Conservation (phyloP, 2,888 invertebrate genomes). For the Mactromeris polynyma region DNA sequence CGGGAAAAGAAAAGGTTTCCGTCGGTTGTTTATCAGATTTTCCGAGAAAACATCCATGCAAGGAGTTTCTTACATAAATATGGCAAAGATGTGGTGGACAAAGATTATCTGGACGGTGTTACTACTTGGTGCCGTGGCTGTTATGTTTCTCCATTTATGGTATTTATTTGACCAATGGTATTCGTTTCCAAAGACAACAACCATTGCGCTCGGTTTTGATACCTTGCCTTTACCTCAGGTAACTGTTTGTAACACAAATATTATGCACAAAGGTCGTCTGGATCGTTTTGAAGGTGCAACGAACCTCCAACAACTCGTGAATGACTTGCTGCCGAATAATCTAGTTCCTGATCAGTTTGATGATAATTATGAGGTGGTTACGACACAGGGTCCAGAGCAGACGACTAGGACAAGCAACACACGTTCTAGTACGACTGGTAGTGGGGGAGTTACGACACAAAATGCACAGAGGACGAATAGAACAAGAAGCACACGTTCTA, state of each 20-base stretch:
- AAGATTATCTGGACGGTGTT: conserved; percentile 72
- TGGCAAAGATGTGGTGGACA: conserved; percentile 65
- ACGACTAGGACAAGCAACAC: background rate
- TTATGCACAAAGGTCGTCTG: conserved; percentile 51
- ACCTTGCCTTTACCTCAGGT: conserved; percentile 66
- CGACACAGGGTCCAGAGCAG: background rate
- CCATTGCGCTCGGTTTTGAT: conserved; percentile 60
- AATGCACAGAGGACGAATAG: background rate
- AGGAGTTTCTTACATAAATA: conserved; percentile 75
- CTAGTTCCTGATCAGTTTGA: conserved; percentile 57
- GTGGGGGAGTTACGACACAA: background rate
- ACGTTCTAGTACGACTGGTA: background rate
- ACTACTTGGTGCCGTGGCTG: conserved; percentile 60
- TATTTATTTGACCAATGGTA: conserved; percentile 69
- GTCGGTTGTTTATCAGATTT: conserved; percentile 67
- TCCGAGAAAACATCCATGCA: conserved; percentile 79
- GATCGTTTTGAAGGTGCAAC: conserved; percentile 16
- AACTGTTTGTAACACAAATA: conserved; percentile 71
- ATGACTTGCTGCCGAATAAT: conserved; percentile 54
- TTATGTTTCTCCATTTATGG: conserved; percentile 72
- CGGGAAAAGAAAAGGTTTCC: conserved; percentile 70
- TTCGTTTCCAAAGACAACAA: conserved; percentile 67
- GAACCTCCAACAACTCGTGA: conserved; percentile 43
- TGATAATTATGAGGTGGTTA: conserved; percentile 29
- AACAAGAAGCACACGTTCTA: background rate